Evolutionary conservation across 2,888 invertebrate genomes (phyloP), one percentile per base, ranked within the genome.

Genomic region (Ligdia adustata): DNA sequence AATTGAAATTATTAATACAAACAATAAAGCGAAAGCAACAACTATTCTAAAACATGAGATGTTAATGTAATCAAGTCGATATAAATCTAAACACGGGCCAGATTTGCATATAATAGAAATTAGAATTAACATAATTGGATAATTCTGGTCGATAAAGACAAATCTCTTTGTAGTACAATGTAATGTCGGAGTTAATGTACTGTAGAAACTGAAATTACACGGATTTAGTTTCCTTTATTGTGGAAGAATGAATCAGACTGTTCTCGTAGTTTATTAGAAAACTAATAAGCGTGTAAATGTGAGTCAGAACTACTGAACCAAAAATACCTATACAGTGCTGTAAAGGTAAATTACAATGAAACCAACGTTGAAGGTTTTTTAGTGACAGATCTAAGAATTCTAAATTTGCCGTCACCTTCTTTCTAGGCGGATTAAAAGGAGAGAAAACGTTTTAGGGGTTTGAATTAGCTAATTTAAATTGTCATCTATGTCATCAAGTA

Each of bases 81-180:
- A 57, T 57, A 54, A 52, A 55, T 60, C 55, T 42, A 57, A 67
- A 57, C 56, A 60, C 18, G n/a, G 43, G 41, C 18, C 39, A 43
- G 20, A 71, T 71, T 69, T 66, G 64, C 71, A 72, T 71, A 72
- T 69, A 72, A 72, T 71, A 62, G 70, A 62, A 67, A 66, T 72
- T 63, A 66, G 31, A 71, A 70, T 72, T 54, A 49, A 54, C 52
- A 57, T 60, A 60, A 62, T 55, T 62, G 62, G 69, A 69, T 71
- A 57, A 61, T 65, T 64, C 57, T 38, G 51, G 55, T 52, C 59
- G 70, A 69, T 72, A 69, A 55, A 52, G 52, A 57, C 56, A 57
- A 63, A 65, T 60, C 47, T 55, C 39, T 54, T 55, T 28, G 53
- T 51, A 32, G 51, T 50, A 18, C 35, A 43, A 27, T 45, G 46